These are phyloP conservation scores for Noctua comes DNA, from an alignment of 2,888 invertebrate species.

Conservation along the genomic window DNA sequence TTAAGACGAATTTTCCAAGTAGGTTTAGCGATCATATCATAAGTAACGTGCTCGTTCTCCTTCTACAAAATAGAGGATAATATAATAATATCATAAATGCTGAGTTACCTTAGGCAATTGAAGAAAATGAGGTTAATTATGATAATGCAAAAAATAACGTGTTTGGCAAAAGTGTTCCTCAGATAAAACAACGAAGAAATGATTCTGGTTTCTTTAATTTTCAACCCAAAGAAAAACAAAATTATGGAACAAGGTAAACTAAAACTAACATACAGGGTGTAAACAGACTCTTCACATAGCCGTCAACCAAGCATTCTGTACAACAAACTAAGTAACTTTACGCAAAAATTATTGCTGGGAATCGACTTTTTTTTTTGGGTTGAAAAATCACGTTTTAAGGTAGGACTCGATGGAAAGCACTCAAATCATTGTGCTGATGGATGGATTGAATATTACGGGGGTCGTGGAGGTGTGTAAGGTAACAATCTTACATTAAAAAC, in stretches of 20 bases:
- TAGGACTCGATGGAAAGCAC: no score
- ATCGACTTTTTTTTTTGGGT: no score
- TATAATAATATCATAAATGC: background rate
- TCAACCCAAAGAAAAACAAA: background rate
- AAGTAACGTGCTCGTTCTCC: background rate
- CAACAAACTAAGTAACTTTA: no score
- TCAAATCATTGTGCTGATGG: no score
- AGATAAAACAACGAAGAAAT: background rate
- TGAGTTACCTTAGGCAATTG: background rate
- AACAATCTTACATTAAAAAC: no score
- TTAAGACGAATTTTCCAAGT: background rate
- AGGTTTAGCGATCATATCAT: background rate
- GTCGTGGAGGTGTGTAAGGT: no score
- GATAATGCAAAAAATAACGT: background rate
- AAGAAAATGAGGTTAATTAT: conserved; percentile 15
- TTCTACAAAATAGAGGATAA: conserved; percentile 6
- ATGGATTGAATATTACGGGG: no score
- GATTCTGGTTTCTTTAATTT: background rate
- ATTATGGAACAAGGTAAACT: conserved; percentile 21
- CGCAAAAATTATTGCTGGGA: no score
- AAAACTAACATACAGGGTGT: no score
- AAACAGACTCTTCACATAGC: no score
- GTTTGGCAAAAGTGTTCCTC: background rate
- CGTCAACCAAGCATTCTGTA: no score
- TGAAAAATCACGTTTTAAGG: no score